Percentiles rank a stretch among this genome's conserved stretches.
These are phyloP conservation scores for Corella eumyota DNA, from an alignment of 23 tunicate species.

Conservation along the genomic window DNA sequence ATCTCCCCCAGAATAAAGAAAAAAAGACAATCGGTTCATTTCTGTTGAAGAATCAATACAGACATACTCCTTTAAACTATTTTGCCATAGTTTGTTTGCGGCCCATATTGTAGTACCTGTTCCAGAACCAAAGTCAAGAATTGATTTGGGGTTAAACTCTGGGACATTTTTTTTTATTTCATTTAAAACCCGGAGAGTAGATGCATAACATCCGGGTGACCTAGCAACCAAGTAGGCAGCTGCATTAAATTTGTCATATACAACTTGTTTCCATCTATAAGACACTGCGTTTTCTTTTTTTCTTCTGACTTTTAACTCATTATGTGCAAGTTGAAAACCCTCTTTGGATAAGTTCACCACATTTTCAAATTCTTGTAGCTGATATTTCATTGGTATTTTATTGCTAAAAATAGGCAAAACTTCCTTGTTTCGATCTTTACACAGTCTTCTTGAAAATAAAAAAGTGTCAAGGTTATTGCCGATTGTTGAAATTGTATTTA, in stretches of 20 bases:
- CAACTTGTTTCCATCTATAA: constrained; percentile 33
- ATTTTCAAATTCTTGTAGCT: no score
- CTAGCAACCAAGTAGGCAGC: constrained; percentile 56
- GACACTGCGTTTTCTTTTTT: not conserved
- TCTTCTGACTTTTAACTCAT: not conserved
- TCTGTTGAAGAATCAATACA: constrained; percentile 69
- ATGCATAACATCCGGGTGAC: constrained; percentile 57
- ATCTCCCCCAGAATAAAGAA: constrained; percentile 51
- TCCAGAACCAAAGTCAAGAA: constrained; percentile 87
- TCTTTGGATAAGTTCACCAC: no score
- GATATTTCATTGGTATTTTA: no score
- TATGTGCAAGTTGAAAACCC: no score
- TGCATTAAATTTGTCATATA: constrained; percentile 47
- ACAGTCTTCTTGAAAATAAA: constrained; percentile 17
- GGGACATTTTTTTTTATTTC: constrained; percentile 34
- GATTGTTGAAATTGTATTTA: constrained; percentile 1
- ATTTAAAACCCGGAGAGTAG: constrained; percentile 39
- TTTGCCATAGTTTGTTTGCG: constrained; percentile 51
- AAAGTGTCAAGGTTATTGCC: constrained; percentile 8
- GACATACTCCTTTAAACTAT: constrained; percentile 49
- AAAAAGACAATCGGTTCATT: constrained; percentile 56
- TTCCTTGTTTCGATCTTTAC: not conserved
- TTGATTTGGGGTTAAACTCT: constrained; percentile 34
- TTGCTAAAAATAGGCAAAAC: no score
- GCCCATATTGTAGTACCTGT: constrained; percentile 83